Percentiles rank a stretch among this genome's conserved stretches.
phyloP scores from a whole-genome alignment of 2,797 vertebrate species.

The Chelon auratus region DNA sequence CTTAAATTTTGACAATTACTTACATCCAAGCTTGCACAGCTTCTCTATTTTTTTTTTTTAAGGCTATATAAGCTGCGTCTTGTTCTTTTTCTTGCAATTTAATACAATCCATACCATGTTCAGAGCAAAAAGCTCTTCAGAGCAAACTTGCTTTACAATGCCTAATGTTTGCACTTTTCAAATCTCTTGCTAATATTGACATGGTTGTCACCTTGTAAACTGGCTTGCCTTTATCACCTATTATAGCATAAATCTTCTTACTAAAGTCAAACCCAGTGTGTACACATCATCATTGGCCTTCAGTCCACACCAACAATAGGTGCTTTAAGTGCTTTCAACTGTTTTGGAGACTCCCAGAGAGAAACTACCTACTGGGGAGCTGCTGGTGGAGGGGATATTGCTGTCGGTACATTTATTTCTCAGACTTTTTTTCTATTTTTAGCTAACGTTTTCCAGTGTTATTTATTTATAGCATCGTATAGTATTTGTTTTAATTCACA shows the following conservation, averaged over 20 bases:
- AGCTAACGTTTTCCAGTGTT: too few species aligned
- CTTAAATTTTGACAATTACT: neutral
- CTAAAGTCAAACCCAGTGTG: neutral
- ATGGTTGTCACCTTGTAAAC: neutral
- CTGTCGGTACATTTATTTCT: too few species aligned
- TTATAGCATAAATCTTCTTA: neutral
- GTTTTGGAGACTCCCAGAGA: too few species aligned
- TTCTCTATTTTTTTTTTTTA: neutral
- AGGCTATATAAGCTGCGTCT: neutral
- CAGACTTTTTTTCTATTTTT: too few species aligned
- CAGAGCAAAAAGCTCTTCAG: neutral
- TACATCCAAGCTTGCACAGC: neutral
- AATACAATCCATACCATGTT: too few species aligned
- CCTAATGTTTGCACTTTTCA: neutral
- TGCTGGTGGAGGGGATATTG: too few species aligned
- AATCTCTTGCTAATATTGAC: neutral
- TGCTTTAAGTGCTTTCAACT: too few species aligned
- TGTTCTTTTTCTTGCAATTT: neutral
- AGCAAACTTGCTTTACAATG: neutral
- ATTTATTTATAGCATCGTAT: too few species aligned
- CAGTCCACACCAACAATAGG: constrained; percentile 14
- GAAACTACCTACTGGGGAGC: too few species aligned
- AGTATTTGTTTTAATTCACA: too few species aligned
- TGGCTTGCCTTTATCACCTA: neutral
- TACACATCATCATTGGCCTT: too few species aligned